Evolutionary conservation across 2,888 invertebrate species (phyloP).

Genomic region (Trissolcus brochymenae): DNA sequence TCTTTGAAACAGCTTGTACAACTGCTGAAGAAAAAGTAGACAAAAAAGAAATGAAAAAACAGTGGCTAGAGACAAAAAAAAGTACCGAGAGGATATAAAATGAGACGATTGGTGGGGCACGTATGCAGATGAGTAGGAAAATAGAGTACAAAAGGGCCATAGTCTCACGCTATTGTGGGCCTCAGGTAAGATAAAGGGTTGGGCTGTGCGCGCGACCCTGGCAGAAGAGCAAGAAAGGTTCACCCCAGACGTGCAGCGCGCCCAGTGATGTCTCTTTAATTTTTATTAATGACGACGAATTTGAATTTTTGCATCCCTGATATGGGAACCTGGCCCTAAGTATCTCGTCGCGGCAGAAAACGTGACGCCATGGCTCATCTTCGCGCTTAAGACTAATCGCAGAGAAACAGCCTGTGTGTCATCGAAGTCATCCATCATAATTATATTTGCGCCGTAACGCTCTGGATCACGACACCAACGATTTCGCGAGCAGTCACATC

Average conservation of each 20-base stretch:
- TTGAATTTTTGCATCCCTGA: conserved; percentile 76
- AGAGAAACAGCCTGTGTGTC: conserved; percentile 57
- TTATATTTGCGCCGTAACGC: conserved; percentile 65
- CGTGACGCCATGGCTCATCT: conserved; percentile 65
- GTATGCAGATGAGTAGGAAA: conserved; percentile 74
- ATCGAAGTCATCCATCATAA: conserved; percentile 71
- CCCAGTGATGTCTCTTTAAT: conserved; percentile 76
- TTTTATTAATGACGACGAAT: conserved; percentile 76
- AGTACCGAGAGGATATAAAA: conserved; percentile 4
- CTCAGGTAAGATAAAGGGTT: conserved; percentile 75
- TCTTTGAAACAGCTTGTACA: conserved; percentile 9
- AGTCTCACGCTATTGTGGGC: conserved; percentile 75
- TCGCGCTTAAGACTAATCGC: conserved; percentile 63
- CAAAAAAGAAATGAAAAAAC: conserved; percentile 38
- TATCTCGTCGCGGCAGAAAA: conserved; percentile 57
- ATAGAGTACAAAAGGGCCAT: conserved; percentile 74
- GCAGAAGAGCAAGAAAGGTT: conserved; percentile 58
- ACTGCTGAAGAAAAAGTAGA: conserved; percentile 26
- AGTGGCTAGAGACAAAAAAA: conserved; percentile 11
- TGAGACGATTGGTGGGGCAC: conserved; percentile 63
- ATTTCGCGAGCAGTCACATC: conserved; percentile 27
- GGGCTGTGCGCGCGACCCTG: conserved; percentile 40
- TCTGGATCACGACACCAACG: conserved; percentile 23
- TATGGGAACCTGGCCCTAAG: conserved; percentile 70
- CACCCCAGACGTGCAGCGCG: conserved; percentile 62